These are phyloP conservation scores for Stictocephala bisonia DNA, from an alignment of 2,888 invertebrate genomes.

Conservation along the genomic window DNA sequence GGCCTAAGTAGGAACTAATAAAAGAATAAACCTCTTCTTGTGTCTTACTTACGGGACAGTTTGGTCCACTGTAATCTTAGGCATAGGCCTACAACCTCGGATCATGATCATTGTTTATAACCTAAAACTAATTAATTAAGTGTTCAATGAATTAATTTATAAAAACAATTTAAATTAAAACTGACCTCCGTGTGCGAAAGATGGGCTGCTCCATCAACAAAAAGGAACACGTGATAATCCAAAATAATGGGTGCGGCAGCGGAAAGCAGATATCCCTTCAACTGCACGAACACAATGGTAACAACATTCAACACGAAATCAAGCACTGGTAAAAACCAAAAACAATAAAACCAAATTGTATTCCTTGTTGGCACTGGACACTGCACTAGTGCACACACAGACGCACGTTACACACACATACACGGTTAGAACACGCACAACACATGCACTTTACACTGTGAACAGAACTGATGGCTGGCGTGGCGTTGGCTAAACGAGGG, in stretches of 20 bases:
- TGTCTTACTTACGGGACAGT: too few species aligned
- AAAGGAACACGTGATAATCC: conserved; percentile 48
- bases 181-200: conserved; percentile 49
- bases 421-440: conserved; percentile 17
- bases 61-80: too few species aligned
- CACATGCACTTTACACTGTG: conserved; percentile 38
- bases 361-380: conserved; percentile 2
- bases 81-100: too few species aligned
- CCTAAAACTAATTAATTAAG: background rate
- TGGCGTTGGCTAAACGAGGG: background rate
- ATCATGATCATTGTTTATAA: too few species aligned
- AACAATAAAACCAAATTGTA: conserved; percentile 17
- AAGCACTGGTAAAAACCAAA: too few species aligned
- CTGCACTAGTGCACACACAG: conserved; percentile 27
- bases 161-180: conserved; percentile 12
- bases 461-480: background rate
- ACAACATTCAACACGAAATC: conserved; percentile 27
- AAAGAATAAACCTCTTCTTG: too few species aligned
- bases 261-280: conserved; percentile 30
- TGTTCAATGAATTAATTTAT: background rate
- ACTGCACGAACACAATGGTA: conserved; percentile 36
- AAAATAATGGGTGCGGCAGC: conserved; percentile 40
- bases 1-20: too few species aligned
- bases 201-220: conserved; percentile 48
- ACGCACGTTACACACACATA: too few species aligned